Evolutionary conservation across 2,888 invertebrate genomes (phyloP), one percentile per base, ranked within the genome.

Genomic region (Harpalus rubripes): DNA sequence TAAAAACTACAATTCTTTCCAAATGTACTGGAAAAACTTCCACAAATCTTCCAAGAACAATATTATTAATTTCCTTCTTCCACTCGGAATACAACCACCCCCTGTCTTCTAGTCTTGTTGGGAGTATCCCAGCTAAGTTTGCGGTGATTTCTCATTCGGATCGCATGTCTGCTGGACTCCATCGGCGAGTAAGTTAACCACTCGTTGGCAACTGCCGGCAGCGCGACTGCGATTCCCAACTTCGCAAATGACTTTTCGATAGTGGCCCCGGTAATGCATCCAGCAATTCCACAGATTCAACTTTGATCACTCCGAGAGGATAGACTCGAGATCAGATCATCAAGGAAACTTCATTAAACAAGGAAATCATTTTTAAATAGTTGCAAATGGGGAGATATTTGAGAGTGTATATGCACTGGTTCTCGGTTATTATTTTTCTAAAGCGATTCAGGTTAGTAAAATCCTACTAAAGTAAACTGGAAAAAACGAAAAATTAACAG

Each of bases 211-310:
- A 81, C 63, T 56, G 81, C 7, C 44, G 81, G 63, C 18, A 52
- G 56, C 39, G 26, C 41, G 16, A 44, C 16, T 15, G 61, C 16
- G 80, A 84, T 78, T 78, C 65, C 78, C 52, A 88, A 88, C 87
- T 87, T 88, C 87, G 87, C 87, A 88, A 88, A 88, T 88, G 87
- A 87, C 88, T 88, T 88, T 88, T 87, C 88, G 88, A 88, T 88
- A 88, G 88, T 87, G 87, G 87, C 87, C 12, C 86, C 85, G 85
- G 87, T 87, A 87, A 88, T 88, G 88, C 88, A 88, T 88, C 88
- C 87, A 86, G 87, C 87, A 88, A 88, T 88, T 87, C 87, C 86
- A 86, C 86, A 87, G 87, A 88, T 87, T 88, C 87, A 88, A 88
- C 87, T 88, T 88, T 87, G 87, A 88, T 87, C 87, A 88, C 87